Conservation (phyloP, 2,797 vertebrate genomes). For the Serranus cabrilla region DNA sequence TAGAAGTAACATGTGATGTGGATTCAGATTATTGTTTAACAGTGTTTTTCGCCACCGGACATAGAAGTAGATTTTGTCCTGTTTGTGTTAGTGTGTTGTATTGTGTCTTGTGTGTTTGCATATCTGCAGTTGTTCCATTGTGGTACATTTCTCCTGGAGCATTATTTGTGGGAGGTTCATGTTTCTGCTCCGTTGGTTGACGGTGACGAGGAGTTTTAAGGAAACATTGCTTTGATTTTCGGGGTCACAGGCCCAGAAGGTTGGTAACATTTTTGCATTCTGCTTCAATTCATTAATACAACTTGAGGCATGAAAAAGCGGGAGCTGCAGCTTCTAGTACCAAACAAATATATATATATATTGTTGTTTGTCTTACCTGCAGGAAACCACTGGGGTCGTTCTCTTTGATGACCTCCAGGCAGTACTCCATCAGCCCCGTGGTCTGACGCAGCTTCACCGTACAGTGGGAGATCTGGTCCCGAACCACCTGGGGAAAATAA, state of each 20-base stretch:
- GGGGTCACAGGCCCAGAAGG: neutral
- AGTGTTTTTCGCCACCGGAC: no score
- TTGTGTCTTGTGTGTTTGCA: no score
- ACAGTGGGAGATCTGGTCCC: conserved; percentile 98
- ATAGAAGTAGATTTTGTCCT: no score
- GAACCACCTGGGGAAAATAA: conserved; percentile 89
- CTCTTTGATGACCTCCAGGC: conserved; percentile 99
- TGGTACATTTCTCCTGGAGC: no score
- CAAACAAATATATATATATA: neutral
- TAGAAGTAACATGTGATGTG: no score
- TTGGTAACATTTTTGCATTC: neutral
- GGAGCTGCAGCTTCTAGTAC: neutral
- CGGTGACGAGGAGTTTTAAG: neutral
- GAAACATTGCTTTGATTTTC: neutral
- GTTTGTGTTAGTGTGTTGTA: no score
- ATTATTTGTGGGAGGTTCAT: no score
- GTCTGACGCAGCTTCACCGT: conserved; percentile 98
- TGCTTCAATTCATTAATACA: neutral
- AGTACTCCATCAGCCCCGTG: conserved; percentile 98
- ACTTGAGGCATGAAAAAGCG: neutral
- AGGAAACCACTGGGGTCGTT: conserved; percentile 99
- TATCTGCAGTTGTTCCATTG: no score
- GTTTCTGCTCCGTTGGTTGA: no score
- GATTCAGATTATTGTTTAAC: no score
- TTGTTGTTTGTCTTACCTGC: conserved; percentile 84